Evolutionary conservation across 2,888 invertebrate species (phyloP).

Genomic region (Perizoma flavofasciatum): DNA sequence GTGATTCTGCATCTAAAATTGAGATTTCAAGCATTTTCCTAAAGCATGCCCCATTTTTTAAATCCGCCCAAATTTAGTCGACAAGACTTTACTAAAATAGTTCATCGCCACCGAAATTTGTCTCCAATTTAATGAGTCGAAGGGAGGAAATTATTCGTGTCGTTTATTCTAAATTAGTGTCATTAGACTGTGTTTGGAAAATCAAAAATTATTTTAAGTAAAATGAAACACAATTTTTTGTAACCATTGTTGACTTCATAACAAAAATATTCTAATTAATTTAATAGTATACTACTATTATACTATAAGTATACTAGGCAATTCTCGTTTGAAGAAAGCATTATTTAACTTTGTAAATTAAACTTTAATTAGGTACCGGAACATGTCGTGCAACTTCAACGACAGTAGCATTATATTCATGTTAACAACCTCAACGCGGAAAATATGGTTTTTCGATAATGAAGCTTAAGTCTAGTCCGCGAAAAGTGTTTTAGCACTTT

Average conservation of each 20-base stretch:
- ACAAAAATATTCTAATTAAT: too few relatives aligned
- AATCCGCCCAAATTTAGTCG: slow-evolving; percentile 16
- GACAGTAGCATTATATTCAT: neutral
- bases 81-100: slow-evolving; percentile 39
- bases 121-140: slow-evolving; percentile 57
- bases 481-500: too few relatives aligned
- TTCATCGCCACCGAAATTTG: slow-evolving; percentile 44
- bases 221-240: neutral
- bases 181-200: slow-evolving; percentile 41
- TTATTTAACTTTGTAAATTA: too few relatives aligned
- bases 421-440: slow-evolving; percentile 20
- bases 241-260: too few relatives aligned
- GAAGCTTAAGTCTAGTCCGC: too few relatives aligned
- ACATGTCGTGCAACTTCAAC: neutral
- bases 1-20: too few relatives aligned
- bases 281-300: too few relatives aligned
- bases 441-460: too few relatives aligned
- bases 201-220: slow-evolving; percentile 9
- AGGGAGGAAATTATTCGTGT: slow-evolving; percentile 52
- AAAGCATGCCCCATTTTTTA: slow-evolving; percentile 23
- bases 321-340: too few relatives aligned
- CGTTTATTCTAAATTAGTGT: slow-evolving; percentile 50
- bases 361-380: too few relatives aligned
- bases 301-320: too few relatives aligned
- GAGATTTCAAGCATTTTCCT: neutral